Conservation (phyloP, 2,888 invertebrate genomes). For the Hyposoter didymator region DNA sequence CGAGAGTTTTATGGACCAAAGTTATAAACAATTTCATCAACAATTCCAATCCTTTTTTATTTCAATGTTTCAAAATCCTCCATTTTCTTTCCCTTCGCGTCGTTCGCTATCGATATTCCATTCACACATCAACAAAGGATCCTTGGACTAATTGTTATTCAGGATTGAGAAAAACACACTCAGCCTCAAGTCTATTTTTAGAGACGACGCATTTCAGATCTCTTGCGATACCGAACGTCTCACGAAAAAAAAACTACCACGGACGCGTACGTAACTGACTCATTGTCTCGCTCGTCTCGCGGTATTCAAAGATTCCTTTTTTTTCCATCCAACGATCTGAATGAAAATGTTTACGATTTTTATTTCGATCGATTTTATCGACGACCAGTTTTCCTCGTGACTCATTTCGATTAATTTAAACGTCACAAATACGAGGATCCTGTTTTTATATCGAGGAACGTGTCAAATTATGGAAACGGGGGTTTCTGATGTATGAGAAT, state of each 20-base stretch:
- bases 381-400: neutral
- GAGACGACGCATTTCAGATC: constrained; percentile 52
- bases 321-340: neutral
- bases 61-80: neutral
- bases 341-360: neutral
- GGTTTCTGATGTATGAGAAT: neutral
- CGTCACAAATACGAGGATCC: neutral
- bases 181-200: constrained; percentile 67
- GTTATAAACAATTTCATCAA: neutral
- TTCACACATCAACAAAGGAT: constrained; percentile 4
- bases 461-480: neutral
- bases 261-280: constrained; percentile 15
- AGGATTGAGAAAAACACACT: constrained; percentile 12
- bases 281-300: constrained; percentile 35
- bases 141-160: constrained; percentile 35
- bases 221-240: constrained; percentile 25
- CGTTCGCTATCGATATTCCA: neutral
- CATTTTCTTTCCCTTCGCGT: constrained; percentile 2
- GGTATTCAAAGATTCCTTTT: neutral
- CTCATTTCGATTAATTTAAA: neutral
- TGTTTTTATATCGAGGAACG: neutral
- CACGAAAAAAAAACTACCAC: constrained; percentile 45
- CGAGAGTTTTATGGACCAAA: neutral
- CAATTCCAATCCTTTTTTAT: neutral
- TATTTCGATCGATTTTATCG: neutral